Base-by-base conservation (phyloP, 2,113 vertebrate species). In the Vireo altiloquus region DNA sequence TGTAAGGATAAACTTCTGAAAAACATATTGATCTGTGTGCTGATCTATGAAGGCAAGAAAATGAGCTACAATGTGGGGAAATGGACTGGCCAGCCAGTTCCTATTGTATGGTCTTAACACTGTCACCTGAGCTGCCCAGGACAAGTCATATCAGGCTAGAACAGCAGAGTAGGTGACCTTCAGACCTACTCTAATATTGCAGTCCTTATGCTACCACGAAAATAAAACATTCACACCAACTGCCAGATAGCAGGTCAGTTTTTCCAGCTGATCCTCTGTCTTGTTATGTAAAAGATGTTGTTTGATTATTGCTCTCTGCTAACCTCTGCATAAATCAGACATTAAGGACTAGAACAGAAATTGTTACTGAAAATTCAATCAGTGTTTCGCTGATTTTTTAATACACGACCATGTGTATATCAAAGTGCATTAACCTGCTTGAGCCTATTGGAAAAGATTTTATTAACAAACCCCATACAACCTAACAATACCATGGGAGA, bases 331-430 rank as follows among this genome's bases (percentile, higher is more conserved):
- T 91, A 93, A 94, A 94, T 90, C 82, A 93, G 78, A 63, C 81
- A 39, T 68, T 85, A 90, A 85, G 10, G 54, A 63, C 77, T 56
- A 65, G 52, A 83, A 77, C 31, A 64, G n/a, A 70, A 92, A 94
- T 77, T 86, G 75, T 66, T 70, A 81, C 94, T 68, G 79, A 92
- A 87, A 91, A 92, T 91, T 90, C 90, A 87, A 63, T 95, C 89
- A 76, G 64, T 22, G 19, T 57, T 80, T 61, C 71, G 77, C 82
- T 78, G 54, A 42, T 86, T 72, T 92, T 87, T 90, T 92, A 92
- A 65, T 63, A 39, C 23, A 77, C 44, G 42, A 79, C 28, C 65
- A 44, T 14, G 39, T 70, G 28, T n/a, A 74, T 78, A 92, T 87
- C 82, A 90, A 90, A 89, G 78, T 61, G 81, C 64, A 57, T 63